A percentile compares a stretch with the other conserved stretches of the same genome.
Conservation (phyloP, 2,113 vertebrate species). For the Marcusenius ussheri region DNA sequence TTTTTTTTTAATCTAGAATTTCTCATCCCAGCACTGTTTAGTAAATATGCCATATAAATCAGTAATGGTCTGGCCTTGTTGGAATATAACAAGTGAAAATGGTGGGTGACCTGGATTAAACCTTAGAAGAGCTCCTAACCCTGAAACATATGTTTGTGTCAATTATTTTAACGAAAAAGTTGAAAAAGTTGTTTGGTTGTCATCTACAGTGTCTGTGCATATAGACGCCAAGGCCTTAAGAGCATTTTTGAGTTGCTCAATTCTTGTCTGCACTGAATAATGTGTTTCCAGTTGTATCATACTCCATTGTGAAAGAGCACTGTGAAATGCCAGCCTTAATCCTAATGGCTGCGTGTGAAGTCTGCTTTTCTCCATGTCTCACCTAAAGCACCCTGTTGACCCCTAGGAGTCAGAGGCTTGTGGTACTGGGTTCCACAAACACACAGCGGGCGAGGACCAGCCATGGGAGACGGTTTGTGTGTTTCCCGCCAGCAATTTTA, state of each 20-base stretch:
- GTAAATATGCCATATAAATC: not conserved
- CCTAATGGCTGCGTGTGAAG: not conserved
- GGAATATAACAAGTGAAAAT: not conserved
- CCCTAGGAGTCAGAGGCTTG: not conserved
- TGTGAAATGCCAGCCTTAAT: not conserved
- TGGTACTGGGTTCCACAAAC: not conserved
- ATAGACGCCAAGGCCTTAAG: not conserved
- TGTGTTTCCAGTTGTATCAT: not conserved
- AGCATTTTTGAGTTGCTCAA: not conserved
- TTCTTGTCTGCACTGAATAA: not conserved
- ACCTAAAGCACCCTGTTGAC: not conserved
- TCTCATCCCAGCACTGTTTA: not conserved
- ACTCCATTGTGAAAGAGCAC: not conserved
- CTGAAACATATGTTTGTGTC: not conserved
- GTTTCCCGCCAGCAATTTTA: not conserved
- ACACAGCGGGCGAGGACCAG: not conserved
- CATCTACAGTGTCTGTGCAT: not conserved
- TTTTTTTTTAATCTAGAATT: not conserved
- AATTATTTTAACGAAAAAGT: not conserved
- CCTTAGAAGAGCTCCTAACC: not conserved
- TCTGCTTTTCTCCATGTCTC: not conserved
- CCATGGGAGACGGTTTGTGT: not conserved
- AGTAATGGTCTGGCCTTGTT: not conserved
- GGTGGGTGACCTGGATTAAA: not conserved
- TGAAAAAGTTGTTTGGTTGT: not conserved